Conservation (phyloP, 1,140 invertebrate species). For the Drosophila athabasca region DNA sequence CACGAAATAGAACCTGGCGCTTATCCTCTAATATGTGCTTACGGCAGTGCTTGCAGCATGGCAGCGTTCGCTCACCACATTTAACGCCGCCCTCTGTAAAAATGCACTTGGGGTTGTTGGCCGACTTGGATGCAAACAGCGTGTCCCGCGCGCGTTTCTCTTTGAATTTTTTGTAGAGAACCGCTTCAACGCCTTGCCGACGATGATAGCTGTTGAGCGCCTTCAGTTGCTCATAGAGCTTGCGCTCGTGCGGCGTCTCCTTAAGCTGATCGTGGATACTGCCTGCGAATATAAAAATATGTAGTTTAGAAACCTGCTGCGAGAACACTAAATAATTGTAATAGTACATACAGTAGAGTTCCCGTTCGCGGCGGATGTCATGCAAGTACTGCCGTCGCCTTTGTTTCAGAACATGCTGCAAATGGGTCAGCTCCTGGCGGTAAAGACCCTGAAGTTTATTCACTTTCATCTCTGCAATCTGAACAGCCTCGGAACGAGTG, state of each 20-base stretch:
- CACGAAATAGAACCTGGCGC: conserved; percentile 90
- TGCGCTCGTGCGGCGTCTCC: conserved; percentile 88
- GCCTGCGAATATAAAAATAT: conserved; percentile 84
- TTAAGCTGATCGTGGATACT: conserved; percentile 89
- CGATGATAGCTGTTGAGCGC: conserved; percentile 91
- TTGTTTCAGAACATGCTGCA: conserved; percentile 89
- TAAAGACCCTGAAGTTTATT: conserved; percentile 92
- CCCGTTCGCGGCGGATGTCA: conserved; percentile 90
- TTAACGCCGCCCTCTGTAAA: conserved; percentile 91
- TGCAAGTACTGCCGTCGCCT: conserved; percentile 90
- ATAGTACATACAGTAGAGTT: conserved; percentile 89
- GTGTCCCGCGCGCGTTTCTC: conserved; percentile 87
- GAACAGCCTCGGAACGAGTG: conserved; percentile 93
- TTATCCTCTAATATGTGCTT: conserved; percentile 92
- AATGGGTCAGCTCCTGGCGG: conserved; percentile 91
- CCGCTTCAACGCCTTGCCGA: conserved; percentile 90
- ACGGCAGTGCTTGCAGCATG: conserved; percentile 91
- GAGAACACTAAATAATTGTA: background rate
- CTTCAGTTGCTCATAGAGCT: conserved; percentile 91
- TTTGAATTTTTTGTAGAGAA: conserved; percentile 91
- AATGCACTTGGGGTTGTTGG: conserved; percentile 85
- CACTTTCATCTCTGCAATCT: conserved; percentile 90
- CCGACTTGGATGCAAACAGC: conserved; percentile 34
- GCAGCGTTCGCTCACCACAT: conserved; percentile 89
- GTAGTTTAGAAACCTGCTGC: background rate